A percentile compares a stretch with the other conserved stretches of the same genome.
Evolutionary conservation across 1,140 invertebrate genomes (phyloP).

Genomic region (Nylanderia fulva): DNA sequence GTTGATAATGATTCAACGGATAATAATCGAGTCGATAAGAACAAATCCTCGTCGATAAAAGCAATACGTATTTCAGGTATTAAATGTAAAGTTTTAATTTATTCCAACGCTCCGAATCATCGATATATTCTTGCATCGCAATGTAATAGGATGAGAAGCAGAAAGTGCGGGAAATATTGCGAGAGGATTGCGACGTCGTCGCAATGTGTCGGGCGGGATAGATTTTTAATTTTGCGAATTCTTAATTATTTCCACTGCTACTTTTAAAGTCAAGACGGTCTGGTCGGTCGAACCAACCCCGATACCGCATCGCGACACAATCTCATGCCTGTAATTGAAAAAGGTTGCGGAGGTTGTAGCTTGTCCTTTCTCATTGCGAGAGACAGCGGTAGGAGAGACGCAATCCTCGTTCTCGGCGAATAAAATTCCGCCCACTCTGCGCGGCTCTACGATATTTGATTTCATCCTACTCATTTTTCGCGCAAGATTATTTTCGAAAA

Average conservation of each 20-base stretch:
- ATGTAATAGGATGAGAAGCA: conserved; percentile 19
- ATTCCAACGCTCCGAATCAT: no score
- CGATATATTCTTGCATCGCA: conserved; percentile 61
- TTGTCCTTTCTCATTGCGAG: conserved; percentile 21
- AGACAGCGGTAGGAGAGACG: conserved; percentile 10
- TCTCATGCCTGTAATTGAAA: conserved; percentile 76
- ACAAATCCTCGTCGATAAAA: not conserved
- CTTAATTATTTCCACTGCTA: conserved; percentile 75
- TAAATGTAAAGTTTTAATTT: no score
- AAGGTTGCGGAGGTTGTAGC: conserved; percentile 59
- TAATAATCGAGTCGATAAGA: not conserved
- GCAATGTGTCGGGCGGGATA: conserved; percentile 64
- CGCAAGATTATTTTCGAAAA: not conserved
- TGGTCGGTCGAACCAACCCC: conserved; percentile 18
- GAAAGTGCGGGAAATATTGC: not conserved
- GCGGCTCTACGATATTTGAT: conserved; percentile 10
- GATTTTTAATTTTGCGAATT: conserved; percentile 78
- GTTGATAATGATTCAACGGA: not conserved
- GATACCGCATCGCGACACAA: conserved; percentile 68
- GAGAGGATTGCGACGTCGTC: conserved; percentile 56
- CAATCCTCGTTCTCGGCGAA: conserved; percentile 59
- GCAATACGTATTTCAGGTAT: no score
- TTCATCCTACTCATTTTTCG: not conserved
- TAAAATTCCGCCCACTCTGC: conserved; percentile 64
- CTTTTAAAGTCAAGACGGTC: conserved; percentile 69